Evolutionary conservation across 2,888 invertebrate species (phyloP), one percentile per base, ranked within the genome.

Genomic region (Drosophila flavopinicola): DNA sequence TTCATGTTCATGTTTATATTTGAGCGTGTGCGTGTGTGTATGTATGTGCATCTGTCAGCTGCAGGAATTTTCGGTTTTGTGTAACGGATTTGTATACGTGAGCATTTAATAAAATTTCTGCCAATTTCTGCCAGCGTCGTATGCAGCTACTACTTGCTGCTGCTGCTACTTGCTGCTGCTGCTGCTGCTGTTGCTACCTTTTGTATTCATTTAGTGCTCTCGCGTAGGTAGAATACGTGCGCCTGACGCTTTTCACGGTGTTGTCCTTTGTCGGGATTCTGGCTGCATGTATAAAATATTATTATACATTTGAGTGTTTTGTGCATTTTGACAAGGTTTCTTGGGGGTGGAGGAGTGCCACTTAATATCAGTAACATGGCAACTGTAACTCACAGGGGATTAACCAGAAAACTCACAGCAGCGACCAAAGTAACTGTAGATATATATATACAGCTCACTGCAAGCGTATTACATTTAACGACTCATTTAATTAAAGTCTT

Each of bases 51-150:
- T 61, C 67, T 87, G 87, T 87, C 87, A 87, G 75, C 44, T 67
- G 66, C 80, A 82, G 78, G 78, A 67, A 82, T 82, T 82, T 82
- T 82, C 78, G 78, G 87, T 82, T 82, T 85, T 80, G 85, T 87
- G 65, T 67, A 82, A 85, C 67, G 85, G 85, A 87, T 87, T 82
- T 85, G 80, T 87, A 82, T 85, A 85, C 86, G 80, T 87, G 87
- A 87, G 87, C 83, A 85, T 87, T 82, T 82, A 82, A 82, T 87
- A 87, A 71, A 85, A 87, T 82, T 75, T 82, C 78, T 80, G 80
- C 85, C 80, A 80, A 87, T 80, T 80, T 82, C 78, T 53, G 65
- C 45, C 54, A 69, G 37, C 65, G 23, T 24, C 51, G n/a, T 35
- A 25, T 44, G 39, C 48, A 52, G 51, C 68, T 33, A 32, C 52